phyloP scores from a whole-genome alignment of 2,888 invertebrate genomes.

The Urechis unicinctus region DNA sequence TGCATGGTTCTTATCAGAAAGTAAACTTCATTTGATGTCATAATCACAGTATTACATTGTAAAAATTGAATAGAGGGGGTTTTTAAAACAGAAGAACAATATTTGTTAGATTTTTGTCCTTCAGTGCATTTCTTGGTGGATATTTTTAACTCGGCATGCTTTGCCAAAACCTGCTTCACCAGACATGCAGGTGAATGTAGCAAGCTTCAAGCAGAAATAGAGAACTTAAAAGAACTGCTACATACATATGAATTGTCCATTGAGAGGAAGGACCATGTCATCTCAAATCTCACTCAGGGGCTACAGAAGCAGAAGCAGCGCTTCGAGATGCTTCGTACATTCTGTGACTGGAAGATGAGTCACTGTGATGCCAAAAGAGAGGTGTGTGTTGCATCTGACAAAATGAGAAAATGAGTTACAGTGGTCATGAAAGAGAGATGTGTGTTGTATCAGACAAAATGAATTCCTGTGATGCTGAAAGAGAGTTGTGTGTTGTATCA shows the following conservation, averaged over 20 bases:
- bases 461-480: too few relatives aligned
- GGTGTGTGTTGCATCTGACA: slow-evolving; percentile 22
- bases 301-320: slow-evolving; percentile 44
- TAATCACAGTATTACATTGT: too few relatives aligned
- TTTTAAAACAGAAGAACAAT: too few relatives aligned
- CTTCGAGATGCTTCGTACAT: slow-evolving; percentile 35
- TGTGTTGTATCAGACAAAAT: too few relatives aligned
- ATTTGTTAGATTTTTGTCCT: not conserved
- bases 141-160: not conserved
- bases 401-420: too few relatives aligned
- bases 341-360: slow-evolving; percentile 42
- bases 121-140: not conserved
- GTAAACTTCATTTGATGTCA: too few relatives aligned
- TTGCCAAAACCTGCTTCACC: not conserved
- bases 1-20: not conserved
- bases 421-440: too few relatives aligned
- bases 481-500: too few relatives aligned
- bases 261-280: slow-evolving; percentile 44
- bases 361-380: slow-evolving; percentile 40
- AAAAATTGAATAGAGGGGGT: too few relatives aligned
- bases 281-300: slow-evolving; percentile 42
- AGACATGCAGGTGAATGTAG: slow-evolving; percentile 36
- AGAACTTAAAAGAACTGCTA: slow-evolving; percentile 40
- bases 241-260: slow-evolving; percentile 45
- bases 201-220: slow-evolving; percentile 34